These are phyloP conservation scores for Helleia helle DNA, from an alignment of 2,888 invertebrate species.

Conservation along the genomic window DNA sequence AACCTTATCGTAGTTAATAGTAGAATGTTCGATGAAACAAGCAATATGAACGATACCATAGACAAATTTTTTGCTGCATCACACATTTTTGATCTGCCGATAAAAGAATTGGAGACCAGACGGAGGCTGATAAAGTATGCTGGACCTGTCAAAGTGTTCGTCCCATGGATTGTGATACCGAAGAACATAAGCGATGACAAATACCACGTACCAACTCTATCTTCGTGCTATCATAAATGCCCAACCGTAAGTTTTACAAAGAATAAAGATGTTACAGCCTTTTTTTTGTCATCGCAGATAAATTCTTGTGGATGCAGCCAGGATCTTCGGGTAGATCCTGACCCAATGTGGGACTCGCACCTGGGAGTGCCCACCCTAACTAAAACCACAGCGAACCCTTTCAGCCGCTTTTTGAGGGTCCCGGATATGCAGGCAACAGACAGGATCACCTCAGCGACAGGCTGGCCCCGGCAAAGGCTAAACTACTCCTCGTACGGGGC, in stretches of 20 bases:
- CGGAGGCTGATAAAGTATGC: conserved; percentile 32
- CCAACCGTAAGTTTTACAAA: conserved; percentile 42
- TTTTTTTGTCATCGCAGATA: too few relatives aligned
- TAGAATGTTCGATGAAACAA: conserved; percentile 27
- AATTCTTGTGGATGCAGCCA: too few relatives aligned
- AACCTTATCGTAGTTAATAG: conserved; percentile 38
- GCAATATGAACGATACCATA: conserved; percentile 41
- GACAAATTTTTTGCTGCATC: conserved; percentile 51
- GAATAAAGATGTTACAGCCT: too few relatives aligned
- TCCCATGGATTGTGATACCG: conserved; percentile 40
- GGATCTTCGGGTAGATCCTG: too few relatives aligned
- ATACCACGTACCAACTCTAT: conserved; percentile 37
- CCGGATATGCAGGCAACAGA: too few relatives aligned
- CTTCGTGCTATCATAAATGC: conserved; percentile 51
- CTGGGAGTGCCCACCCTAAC: too few relatives aligned
- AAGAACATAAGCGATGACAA: conserved; percentile 34
- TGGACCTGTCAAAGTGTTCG: conserved; percentile 40
- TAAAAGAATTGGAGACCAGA: conserved; percentile 35
- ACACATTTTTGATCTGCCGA: conserved; percentile 41
- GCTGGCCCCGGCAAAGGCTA: too few relatives aligned
- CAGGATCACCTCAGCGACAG: too few relatives aligned
- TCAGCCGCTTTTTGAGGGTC: too few relatives aligned
- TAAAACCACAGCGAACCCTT: too few relatives aligned
- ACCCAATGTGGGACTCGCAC: too few relatives aligned
- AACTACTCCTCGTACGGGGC: too few relatives aligned